These are phyloP conservation scores for Echinops telfairi DNA, from an alignment of 2,113 vertebrate genomes.

Conservation along the genomic window DNA sequence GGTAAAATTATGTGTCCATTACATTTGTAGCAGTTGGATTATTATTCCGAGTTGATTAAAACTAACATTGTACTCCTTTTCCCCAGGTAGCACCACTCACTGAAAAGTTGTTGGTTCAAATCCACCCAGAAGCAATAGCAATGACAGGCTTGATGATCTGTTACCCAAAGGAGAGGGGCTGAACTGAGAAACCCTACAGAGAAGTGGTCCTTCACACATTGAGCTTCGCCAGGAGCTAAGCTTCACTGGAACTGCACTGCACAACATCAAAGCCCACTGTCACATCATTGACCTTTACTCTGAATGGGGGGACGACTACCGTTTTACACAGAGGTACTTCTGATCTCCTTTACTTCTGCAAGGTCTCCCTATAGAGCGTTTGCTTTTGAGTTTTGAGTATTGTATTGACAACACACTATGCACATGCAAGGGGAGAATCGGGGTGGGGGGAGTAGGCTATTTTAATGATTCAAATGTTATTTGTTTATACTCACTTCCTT, in stretches of 20 bases:
- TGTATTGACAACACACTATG: no score
- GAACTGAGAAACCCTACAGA: background rate
- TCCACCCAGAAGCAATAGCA: background rate
- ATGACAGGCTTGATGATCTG: background rate
- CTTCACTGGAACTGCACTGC: background rate
- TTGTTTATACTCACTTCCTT: background rate
- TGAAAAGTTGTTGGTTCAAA: background rate
- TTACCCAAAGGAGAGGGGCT: background rate
- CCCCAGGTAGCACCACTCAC: background rate
- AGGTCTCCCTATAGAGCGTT: no score
- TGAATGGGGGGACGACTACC: no score
- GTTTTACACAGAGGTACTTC: background rate
- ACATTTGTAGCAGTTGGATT: no score
- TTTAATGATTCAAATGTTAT: background rate
- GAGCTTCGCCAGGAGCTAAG: background rate
- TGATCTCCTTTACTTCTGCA: accelerated
- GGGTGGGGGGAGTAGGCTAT: background rate
- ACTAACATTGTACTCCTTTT: background rate
- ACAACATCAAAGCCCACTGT: background rate
- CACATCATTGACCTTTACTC: background rate
- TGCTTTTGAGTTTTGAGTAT: no score
- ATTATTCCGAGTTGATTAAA: background rate
- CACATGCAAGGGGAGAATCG: no score
- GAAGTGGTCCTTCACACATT: background rate
- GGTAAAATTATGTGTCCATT: background rate